A percentile compares a stretch with the other conserved stretches of the same genome.
Conservation (phyloP, 2,888 invertebrate genomes). For the Parelbella ahira region DNA sequence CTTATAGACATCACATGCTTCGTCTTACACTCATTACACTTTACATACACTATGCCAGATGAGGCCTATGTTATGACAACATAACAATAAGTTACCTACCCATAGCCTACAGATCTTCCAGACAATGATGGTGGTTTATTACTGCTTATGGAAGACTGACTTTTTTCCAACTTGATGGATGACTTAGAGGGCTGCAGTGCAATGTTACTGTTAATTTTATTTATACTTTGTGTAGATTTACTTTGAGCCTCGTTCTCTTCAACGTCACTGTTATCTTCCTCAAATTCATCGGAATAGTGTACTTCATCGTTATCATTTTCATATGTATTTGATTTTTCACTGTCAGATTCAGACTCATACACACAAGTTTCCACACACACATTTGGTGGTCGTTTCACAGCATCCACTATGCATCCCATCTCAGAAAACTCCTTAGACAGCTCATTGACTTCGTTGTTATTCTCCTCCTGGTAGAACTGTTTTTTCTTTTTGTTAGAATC, state of each 20-base stretch:
- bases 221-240: conserved; percentile 39
- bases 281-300: conserved; percentile 72
- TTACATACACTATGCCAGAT: too few relatives aligned
- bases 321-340: conserved; percentile 35
- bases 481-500: conserved; percentile 63
- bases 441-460: conserved; percentile 72
- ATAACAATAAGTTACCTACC: conserved; percentile 43
- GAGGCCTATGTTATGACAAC: too few relatives aligned
- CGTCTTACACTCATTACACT: too few relatives aligned
- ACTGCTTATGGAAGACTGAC: conserved; percentile 54
- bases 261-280: conserved; percentile 62
- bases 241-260: conserved; percentile 42
- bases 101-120: conserved; percentile 57
- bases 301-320: conserved; percentile 49
- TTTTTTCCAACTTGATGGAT: conserved; percentile 52
- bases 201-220: conserved; percentile 30
- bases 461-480: conserved; percentile 63
- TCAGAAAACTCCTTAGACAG: conserved; percentile 64
- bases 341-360: conserved; percentile 50
- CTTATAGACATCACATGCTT: too few relatives aligned
- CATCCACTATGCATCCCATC: conserved; percentile 73
- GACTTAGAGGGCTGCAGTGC: conserved; percentile 31
- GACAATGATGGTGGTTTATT: conserved; percentile 50
- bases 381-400: conserved; percentile 62
- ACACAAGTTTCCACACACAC: conserved; percentile 67